Evolutionary conservation across 2,113 vertebrate species (phyloP).

Genomic region (Apteryx mantelli): DNA sequence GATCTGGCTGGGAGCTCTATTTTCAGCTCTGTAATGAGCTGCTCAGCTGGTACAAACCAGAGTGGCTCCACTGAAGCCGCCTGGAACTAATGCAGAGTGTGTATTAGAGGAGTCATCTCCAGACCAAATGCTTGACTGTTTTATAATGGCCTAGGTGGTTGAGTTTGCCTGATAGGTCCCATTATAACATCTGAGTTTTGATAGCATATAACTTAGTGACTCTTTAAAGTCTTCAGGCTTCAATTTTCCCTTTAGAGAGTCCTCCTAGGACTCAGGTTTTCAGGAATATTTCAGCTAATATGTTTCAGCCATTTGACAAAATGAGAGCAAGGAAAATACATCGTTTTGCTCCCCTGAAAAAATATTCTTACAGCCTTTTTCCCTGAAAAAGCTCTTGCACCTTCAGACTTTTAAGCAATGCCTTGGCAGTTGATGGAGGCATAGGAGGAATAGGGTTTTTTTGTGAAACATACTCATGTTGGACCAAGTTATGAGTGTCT

Average conservation of each 20-base stretch:
- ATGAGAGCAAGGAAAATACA: background rate
- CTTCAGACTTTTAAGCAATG: background rate
- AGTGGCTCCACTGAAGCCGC: background rate
- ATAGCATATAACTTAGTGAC: background rate
- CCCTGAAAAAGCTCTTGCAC: background rate
- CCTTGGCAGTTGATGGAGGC: background rate
- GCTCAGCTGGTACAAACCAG: background rate
- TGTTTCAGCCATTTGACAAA: background rate
- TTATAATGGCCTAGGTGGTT: background rate
- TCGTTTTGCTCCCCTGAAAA: background rate
- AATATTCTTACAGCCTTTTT: background rate
- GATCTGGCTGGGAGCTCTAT: conserved; percentile 31
- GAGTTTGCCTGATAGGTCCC: background rate
- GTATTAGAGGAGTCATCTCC: background rate
- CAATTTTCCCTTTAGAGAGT: background rate
- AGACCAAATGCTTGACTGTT: background rate
- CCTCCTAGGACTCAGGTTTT: background rate
- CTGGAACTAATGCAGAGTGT: accelerated
- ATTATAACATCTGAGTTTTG: background rate
- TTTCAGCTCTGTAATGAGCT: conserved; percentile 41
- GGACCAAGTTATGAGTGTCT: background rate
- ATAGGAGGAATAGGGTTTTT: background rate
- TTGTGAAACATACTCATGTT: background rate
- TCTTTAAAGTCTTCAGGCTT: background rate
- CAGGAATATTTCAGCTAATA: background rate